Conservation (phyloP, 1,140 invertebrate genomes). For the Drosophila grimshawi region DNA sequence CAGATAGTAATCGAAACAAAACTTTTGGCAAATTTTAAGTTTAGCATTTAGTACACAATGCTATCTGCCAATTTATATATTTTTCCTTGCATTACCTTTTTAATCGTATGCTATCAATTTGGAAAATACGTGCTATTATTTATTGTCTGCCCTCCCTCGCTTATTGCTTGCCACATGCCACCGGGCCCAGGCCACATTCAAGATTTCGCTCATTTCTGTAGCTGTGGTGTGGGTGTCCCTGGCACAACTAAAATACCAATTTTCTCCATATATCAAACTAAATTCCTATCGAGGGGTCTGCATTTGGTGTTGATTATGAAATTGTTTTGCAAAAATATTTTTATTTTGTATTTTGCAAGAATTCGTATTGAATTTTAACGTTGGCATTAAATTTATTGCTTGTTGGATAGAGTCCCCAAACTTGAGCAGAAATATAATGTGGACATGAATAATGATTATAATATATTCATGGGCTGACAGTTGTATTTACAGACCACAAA, state of each 20-base stretch:
- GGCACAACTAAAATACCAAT: slow-evolving; percentile 4
- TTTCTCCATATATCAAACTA: slow-evolving; percentile 29
- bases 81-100: background rate
- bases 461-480: background rate
- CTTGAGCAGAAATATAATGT: background rate
- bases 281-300: slow-evolving; percentile 11
- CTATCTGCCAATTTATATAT: background rate
- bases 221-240: slow-evolving; percentile 27
- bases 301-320: slow-evolving; percentile 1
- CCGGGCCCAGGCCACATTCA: background rate
- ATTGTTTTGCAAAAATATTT: slow-evolving; percentile 23
- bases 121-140: slow-evolving; percentile 16
- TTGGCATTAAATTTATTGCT: background rate
- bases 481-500: background rate
- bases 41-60: background rate
- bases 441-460: background rate
- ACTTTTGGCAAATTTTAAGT: background rate
- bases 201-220: background rate
- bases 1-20: background rate
- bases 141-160: slow-evolving; percentile 7
- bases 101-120: background rate
- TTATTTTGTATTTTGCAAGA: slow-evolving; percentile 2
- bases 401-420: background rate
- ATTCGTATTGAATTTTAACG: slow-evolving; percentile 9
- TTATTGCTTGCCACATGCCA: background rate